A percentile compares a stretch with the other conserved stretches of the same genome.
Evolutionary conservation across 1,140 invertebrate species (phyloP).

Genomic region (Saxidomus purpurata): DNA sequence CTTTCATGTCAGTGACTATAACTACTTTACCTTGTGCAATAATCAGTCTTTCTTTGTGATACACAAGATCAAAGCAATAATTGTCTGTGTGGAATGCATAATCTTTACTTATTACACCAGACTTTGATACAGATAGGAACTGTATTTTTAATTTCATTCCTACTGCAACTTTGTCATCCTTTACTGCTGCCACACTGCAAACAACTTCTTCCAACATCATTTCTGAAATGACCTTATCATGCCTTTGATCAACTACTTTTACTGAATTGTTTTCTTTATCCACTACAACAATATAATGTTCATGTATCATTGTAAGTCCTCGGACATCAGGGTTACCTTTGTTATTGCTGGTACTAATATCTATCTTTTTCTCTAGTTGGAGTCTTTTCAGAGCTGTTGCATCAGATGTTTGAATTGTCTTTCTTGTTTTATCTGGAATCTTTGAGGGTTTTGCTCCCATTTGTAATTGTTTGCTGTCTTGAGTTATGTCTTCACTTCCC

Average conservation of each 20-base stretch:
- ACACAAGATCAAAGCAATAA: neutral
- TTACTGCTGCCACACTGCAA: neutral
- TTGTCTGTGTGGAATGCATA: neutral
- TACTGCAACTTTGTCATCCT: neutral
- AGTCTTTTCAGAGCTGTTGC: neutral
- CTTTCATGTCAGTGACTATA: too few species aligned
- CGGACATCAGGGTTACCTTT: neutral
- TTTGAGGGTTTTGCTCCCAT: neutral
- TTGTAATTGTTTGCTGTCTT: neutral
- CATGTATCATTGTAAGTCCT: neutral
- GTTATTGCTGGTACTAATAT: neutral
- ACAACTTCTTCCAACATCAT: neutral
- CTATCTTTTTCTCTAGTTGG: neutral
- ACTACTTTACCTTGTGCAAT: neutral
- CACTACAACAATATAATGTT: neutral
- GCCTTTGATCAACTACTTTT: neutral
- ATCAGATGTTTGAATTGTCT: neutral
- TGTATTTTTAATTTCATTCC: too few species aligned
- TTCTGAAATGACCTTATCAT: too few species aligned
- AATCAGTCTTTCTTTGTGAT: too few species aligned
- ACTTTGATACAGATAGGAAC: too few species aligned
- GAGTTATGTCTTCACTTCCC: neutral
- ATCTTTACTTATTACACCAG: neutral
- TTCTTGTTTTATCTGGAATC: neutral
- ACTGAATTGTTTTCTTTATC: neutral